These are phyloP conservation scores for Mesochorus sp. DNA, from an alignment of 2,888 invertebrate species.

Conservation along the genomic window DNA sequence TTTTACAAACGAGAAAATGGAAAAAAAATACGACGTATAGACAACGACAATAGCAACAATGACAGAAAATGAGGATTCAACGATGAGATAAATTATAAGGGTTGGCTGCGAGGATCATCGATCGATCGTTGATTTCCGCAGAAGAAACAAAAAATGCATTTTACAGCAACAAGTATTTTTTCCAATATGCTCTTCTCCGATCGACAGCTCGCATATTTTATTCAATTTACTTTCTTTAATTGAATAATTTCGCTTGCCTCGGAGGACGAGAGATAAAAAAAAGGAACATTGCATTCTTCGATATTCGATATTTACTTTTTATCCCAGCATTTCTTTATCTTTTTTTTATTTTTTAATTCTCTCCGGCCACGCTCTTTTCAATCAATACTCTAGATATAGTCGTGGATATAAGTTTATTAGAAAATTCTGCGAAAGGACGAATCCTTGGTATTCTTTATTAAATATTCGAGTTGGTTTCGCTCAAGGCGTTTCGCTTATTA, in stretches of 20 bases:
- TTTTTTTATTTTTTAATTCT: slow-evolving; percentile 65
- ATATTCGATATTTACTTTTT: slow-evolving; percentile 41
- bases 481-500: slow-evolving; percentile 22
- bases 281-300: slow-evolving; percentile 23
- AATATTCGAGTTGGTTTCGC: slow-evolving; percentile 23
- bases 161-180: slow-evolving; percentile 30
- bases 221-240: slow-evolving; percentile 75
- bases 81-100: no score
- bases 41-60: no score
- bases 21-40: no score
- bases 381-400: background rate
- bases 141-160: background rate
- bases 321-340: background rate
- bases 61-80: no score
- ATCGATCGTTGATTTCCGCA: background rate
- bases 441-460: slow-evolving; percentile 45
- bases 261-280: slow-evolving; percentile 58
- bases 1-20: background rate
- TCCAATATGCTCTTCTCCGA: background rate
- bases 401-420: slow-evolving; percentile 26
- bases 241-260: slow-evolving; percentile 70
- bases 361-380: slow-evolving; percentile 11
- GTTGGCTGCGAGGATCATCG: no score
- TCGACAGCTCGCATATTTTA: slow-evolving; percentile 77
- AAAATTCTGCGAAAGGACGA: slow-evolving; percentile 20